phyloP scores from a whole-genome alignment of 2,888 invertebrate genomes.

The Neoascia interrupta region DNA sequence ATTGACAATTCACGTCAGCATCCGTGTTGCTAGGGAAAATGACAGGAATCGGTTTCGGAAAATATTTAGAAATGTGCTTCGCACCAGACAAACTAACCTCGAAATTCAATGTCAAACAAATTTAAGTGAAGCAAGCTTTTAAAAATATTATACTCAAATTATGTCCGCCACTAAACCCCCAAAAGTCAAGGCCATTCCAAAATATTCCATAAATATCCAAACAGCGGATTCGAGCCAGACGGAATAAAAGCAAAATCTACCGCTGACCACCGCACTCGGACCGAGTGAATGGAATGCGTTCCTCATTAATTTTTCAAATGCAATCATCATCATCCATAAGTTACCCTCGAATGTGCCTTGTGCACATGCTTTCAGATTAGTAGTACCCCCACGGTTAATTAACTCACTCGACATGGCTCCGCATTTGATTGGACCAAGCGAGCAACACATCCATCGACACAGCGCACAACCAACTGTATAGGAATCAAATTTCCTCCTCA shows the following conservation, averaged over 20 bases:
- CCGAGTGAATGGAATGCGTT: neutral
- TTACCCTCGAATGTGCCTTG: too few relatives aligned
- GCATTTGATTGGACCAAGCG: slow-evolving; percentile 8
- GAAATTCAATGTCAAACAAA: too few relatives aligned
- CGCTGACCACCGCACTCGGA: neutral
- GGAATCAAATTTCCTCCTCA: slow-evolving; percentile 7
- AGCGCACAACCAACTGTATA: neutral
- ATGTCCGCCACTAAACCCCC: too few relatives aligned
- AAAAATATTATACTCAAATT: too few relatives aligned
- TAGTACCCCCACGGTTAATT: slow-evolving; percentile 4
- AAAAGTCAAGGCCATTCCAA: too few relatives aligned
- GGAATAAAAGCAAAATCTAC: neutral
- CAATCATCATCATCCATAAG: slow-evolving; percentile 9
- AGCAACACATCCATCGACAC: neutral
- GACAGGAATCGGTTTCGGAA: too few relatives aligned
- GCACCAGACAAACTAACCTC: too few relatives aligned
- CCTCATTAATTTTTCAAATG: slow-evolving; percentile 25
- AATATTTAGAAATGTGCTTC: too few relatives aligned
- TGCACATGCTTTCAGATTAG: neutral
- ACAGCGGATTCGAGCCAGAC: neutral
- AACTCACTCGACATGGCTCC: slow-evolving; percentile 4
- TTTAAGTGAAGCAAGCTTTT: too few relatives aligned
- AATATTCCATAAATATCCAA: slow-evolving; percentile 38
- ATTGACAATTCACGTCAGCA: too few relatives aligned
- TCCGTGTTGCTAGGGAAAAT: too few relatives aligned